phyloP scores from a whole-genome alignment of 2,888 invertebrate species.

The Neoscelio sp. region DNA sequence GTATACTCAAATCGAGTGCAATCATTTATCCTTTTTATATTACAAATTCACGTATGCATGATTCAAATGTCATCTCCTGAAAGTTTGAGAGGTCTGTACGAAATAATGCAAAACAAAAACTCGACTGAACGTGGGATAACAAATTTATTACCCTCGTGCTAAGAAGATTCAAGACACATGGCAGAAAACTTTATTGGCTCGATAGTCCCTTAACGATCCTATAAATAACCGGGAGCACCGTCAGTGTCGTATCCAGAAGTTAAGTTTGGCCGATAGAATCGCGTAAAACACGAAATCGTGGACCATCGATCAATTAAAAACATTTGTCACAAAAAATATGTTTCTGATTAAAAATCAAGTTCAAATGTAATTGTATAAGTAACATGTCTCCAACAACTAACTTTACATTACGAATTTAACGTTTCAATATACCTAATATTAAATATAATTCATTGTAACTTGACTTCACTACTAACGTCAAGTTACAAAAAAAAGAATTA shows the following conservation, averaged over 20 bases:
- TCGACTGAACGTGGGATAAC: conserved; percentile 59
- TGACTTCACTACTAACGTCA: no score
- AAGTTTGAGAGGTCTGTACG: conserved; percentile 51
- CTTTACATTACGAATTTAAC: no score
- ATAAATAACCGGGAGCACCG: conserved; percentile 62
- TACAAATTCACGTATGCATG: conserved; percentile 53
- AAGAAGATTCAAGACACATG: conserved; percentile 64
- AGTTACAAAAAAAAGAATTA: no score
- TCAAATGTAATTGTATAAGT: background rate
- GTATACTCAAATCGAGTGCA: conserved; percentile 55
- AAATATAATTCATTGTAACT: no score
- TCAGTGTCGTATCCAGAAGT: conserved; percentile 64
- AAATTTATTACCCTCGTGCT: conserved; percentile 61
- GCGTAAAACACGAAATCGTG: conserved; percentile 58
- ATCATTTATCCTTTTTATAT: conserved; percentile 58
- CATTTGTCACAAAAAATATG: conserved; percentile 13
- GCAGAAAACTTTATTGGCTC: conserved; percentile 66
- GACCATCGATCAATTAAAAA: conserved; percentile 48
- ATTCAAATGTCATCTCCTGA: conserved; percentile 55
- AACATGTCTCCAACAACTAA: no score
- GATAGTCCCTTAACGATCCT: conserved; percentile 68
- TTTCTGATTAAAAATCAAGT: background rate
- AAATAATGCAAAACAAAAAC: conserved; percentile 56
- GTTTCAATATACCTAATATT: no score
- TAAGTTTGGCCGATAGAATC: conserved; percentile 49